A percentile compares a stretch with the other conserved stretches of the same genome.
Evolutionary conservation across 2,113 vertebrate species (phyloP).

Genomic region (Psettodes erumei): DNA sequence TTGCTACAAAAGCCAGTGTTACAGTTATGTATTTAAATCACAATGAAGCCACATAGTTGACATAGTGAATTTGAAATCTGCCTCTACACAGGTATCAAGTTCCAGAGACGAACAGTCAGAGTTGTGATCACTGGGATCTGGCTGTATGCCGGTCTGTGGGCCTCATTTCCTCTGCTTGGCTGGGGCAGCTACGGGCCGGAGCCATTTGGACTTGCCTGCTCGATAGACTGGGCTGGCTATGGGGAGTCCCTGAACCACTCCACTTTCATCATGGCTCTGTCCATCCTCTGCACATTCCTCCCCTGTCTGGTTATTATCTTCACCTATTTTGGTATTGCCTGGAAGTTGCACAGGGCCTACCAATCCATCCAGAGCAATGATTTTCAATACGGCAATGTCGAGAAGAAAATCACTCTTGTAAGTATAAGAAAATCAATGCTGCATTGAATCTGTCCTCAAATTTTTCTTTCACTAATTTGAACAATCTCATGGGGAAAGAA

Average conservation of each 20-base stretch:
- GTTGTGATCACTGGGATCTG: slow-evolving; percentile 81
- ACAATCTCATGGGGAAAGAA: neutral
- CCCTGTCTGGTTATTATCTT: slow-evolving; percentile 80
- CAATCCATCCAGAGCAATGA: slow-evolving; percentile 81
- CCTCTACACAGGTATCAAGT: slow-evolving; percentile 74
- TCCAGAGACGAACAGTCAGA: slow-evolving; percentile 77
- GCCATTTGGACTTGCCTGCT: slow-evolving; percentile 87
- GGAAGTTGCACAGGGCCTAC: slow-evolving; percentile 86
- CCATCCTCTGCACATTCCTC: slow-evolving; percentile 83
- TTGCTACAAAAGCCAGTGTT: no score
- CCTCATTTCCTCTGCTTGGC: slow-evolving; percentile 83
- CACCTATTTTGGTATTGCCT: slow-evolving; percentile 84
- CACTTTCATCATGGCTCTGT: slow-evolving; percentile 84
- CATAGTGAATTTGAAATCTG: neutral
- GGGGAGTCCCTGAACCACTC: slow-evolving; percentile 78
- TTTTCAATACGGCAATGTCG: slow-evolving; percentile 79
- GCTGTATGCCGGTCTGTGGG: slow-evolving; percentile 86
- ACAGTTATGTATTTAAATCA: neutral
- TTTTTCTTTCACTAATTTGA: neutral
- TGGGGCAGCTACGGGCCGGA: slow-evolving; percentile 87
- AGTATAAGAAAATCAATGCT: slow-evolving; percentile 44
- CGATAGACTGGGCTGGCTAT: slow-evolving; percentile 85
- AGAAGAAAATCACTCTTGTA: slow-evolving; percentile 85
- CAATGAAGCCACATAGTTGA: neutral
- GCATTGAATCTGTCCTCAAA: neutral